Conservation (phyloP, 2,797 vertebrate genomes). For the Pangasius djambal region DNA sequence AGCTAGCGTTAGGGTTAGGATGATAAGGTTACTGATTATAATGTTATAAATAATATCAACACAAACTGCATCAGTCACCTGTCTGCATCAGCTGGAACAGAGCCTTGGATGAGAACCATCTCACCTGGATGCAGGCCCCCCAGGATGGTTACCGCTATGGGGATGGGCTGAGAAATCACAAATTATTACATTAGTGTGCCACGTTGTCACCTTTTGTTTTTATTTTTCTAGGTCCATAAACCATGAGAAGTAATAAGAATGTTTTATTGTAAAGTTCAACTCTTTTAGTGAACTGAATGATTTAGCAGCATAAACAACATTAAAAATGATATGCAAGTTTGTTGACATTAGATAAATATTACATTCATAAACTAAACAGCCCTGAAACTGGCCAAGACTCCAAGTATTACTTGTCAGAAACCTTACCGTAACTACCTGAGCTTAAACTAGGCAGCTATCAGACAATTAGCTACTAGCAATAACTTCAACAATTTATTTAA, state of each 20-base stretch:
- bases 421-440: background rate
- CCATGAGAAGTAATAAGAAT: background rate
- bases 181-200: background rate
- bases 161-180: constrained; percentile 72
- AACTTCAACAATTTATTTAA: background rate
- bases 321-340: background rate
- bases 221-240: background rate
- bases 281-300: background rate
- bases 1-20: background rate
- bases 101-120: constrained; percentile 83
- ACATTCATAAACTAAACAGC: background rate
- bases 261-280: background rate
- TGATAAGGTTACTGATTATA: background rate
- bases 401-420: background rate
- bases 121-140: constrained; percentile 81
- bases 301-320: background rate
- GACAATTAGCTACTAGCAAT: background rate
- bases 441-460: background rate
- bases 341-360: background rate
- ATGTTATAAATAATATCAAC: background rate
- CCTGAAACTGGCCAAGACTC: background rate
- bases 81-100: constrained; percentile 77
- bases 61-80: constrained; percentile 75
- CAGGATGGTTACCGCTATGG: constrained; percentile 83
- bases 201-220: background rate